Evolutionary conservation across 2,113 vertebrate species (phyloP), one percentile per base, ranked within the genome.

Genomic region (Chamaea fasciata): DNA sequence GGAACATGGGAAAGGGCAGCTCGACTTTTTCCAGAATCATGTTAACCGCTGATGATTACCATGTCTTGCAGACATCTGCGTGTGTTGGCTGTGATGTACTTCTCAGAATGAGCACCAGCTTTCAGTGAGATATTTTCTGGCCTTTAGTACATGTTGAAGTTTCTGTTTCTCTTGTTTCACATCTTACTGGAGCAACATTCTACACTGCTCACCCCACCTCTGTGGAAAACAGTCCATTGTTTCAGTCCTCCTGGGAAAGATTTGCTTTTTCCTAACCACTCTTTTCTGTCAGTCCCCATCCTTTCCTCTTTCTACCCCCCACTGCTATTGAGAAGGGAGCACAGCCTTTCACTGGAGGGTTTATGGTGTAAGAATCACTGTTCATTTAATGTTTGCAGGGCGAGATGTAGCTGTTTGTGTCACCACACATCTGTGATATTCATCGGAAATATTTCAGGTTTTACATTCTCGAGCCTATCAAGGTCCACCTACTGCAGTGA

Each of bases 21-120:
- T 77, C 15, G n/a, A 82, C 87, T 94, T 95, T 76, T 93, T 95
- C 95, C 89, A 91, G 90, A 93, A 78, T 55, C 59, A 21, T 59
- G 82, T 91, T 92, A 90, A 81, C 68, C 2, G 7, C 84, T 86
- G 88, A 81, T 70, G 73, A 67, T 94, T 93, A 88, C 76, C 42
- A 18, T 77, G 44, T 83, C 91, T 91, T 64, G 35, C 75, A 86
- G 80, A 92, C 84, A 96, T 94, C 94, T 94, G 53, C 24, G 20
- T 67, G 39, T 47, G 23, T 84, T 90, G 50, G 53, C 41, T 89
- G 86, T 70, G 93, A 74, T 15, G 22, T 81, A 4, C 50, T 82
- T 65, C 79, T 93, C 79, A 53, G 78, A 87, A 82, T 41, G 46
- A 91, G 59, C 87, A 49, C 46, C 64, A 78, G 70, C 50, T 94